Conservation (phyloP, 2,113 vertebrate species). For the Falcunculus frontatus region DNA sequence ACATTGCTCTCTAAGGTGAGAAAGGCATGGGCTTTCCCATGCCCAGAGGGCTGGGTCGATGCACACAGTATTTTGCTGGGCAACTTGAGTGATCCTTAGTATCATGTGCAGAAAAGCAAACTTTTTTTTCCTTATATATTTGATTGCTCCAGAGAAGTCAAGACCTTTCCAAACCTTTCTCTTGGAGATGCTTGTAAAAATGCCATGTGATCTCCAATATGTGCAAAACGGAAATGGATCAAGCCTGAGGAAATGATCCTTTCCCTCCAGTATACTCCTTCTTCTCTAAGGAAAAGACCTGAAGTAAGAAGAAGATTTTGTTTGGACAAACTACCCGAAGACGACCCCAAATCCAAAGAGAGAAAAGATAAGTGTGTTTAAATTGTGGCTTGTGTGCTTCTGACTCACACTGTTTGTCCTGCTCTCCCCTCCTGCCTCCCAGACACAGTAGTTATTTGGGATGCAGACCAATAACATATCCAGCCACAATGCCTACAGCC, state of each 20-base stretch:
- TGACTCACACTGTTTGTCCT: not conserved
- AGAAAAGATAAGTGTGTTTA: not conserved
- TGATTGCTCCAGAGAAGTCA: not conserved
- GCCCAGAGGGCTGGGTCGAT: not conserved
- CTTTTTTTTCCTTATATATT: not conserved
- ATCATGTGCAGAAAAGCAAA: not conserved
- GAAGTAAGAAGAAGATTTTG: not conserved
- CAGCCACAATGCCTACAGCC: not conserved
- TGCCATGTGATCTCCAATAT: accelerated
- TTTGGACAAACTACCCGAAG: not conserved
- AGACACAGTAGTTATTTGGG: not conserved
- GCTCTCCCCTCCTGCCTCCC: not conserved
- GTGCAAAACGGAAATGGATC: not conserved
- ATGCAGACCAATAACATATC: not conserved
- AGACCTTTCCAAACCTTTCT: not conserved
- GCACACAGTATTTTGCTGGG: not conserved
- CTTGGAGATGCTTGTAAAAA: not conserved
- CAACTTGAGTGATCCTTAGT: not conserved
- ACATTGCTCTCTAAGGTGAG: not conserved
- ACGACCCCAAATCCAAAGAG: not conserved
- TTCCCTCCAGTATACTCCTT: not conserved
- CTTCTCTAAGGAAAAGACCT: not conserved
- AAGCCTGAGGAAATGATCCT: not conserved
- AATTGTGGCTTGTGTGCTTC: not conserved
- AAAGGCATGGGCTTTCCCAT: not conserved